Conservation (phyloP, 2,113 vertebrate species). For the Upupa epops region DNA sequence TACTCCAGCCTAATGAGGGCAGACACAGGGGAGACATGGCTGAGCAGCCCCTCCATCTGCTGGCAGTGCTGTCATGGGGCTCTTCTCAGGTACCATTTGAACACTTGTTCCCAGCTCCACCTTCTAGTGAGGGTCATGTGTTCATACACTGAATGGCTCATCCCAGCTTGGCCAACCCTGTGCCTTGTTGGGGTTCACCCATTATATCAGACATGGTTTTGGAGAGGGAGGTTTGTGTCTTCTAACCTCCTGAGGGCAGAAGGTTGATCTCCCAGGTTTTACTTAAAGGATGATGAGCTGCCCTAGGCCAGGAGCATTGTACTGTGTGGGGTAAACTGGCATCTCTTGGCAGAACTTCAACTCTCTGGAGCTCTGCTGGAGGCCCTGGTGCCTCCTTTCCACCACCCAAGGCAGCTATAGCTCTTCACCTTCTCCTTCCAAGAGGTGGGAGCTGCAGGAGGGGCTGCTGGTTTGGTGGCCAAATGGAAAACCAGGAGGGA, state of each 20-base stretch:
- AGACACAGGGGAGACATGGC: neutral
- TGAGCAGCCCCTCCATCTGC: neutral
- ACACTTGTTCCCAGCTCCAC: neutral
- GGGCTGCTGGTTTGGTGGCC: neutral
- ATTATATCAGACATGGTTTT: neutral
- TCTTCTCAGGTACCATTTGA: neutral
- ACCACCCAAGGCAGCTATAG: neutral
- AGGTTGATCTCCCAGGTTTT: neutral
- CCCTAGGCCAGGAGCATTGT: fast-evolving
- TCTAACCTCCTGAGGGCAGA: neutral
- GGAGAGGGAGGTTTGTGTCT: neutral
- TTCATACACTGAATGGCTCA: conserved; percentile 15
- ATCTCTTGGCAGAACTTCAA: neutral
- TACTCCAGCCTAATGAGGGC: neutral
- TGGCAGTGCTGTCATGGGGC: neutral
- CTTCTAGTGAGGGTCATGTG: conserved; percentile 7
- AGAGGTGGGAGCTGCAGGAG: neutral
- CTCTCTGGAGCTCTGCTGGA: too few relatives aligned
- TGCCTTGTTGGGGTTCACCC: neutral
- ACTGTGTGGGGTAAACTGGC: fast-evolving
- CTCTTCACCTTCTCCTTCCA: neutral
- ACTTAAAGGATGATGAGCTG: neutral
- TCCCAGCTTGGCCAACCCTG: neutral
- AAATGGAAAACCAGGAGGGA: neutral
- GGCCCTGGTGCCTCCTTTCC: neutral